Evolutionary conservation across 2,888 invertebrate species (phyloP).

Genomic region (Pheosia gnoma): DNA sequence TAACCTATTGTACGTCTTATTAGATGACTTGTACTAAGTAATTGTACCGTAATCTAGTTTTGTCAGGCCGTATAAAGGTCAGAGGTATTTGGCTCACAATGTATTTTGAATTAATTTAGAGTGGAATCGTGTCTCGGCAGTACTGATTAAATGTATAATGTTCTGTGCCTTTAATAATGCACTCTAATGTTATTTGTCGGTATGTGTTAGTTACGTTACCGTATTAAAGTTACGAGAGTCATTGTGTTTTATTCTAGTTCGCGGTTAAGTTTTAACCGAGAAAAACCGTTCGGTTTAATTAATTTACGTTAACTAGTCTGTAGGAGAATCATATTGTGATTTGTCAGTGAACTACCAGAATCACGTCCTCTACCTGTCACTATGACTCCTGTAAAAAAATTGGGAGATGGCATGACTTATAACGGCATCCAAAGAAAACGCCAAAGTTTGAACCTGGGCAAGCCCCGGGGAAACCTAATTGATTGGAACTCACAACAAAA

Average conservation of each 20-base stretch:
- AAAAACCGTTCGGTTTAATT: no score
- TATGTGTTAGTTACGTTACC: not conserved
- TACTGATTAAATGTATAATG: conserved; percentile 38
- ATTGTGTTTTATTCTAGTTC: not conserved
- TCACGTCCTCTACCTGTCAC: no score
- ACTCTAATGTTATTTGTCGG: conserved; percentile 11
- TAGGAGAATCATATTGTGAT: no score
- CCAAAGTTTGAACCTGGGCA: no score
- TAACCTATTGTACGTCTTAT: conserved; percentile 64
- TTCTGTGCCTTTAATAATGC: conserved; percentile 19
- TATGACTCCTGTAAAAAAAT: no score
- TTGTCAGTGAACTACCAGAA: no score
- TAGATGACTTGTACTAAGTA: conserved; percentile 45
- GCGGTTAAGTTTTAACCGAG: not conserved
- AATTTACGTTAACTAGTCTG: no score
- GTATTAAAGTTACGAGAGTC: not conserved
- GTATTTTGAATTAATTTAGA: conserved; percentile 56
- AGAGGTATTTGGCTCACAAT: conserved; percentile 63
- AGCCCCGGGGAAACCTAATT: no score
- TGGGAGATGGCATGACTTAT: no score
- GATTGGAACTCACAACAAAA: no score
- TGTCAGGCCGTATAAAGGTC: conserved; percentile 51
- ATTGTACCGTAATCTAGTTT: conserved; percentile 37
- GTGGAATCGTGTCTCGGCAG: conserved; percentile 51
- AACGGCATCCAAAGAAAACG: no score